A percentile compares a stretch with the other conserved stretches of the same genome.
These are phyloP conservation scores for Fringilla coelebs DNA, from an alignment of 2,797 vertebrate genomes.

Conservation along the genomic window DNA sequence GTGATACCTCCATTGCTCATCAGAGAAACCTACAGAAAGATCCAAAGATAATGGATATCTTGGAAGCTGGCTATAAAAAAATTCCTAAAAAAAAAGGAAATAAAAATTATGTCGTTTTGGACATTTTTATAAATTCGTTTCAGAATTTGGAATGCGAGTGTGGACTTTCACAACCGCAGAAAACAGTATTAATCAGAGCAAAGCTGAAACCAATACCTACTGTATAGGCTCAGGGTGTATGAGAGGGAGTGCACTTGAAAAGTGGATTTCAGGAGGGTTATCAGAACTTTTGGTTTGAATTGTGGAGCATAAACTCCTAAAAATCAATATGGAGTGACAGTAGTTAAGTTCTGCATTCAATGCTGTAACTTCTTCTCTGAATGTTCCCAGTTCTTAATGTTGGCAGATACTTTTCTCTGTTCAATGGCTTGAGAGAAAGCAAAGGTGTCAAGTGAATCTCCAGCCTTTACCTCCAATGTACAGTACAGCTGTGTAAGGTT, in stretches of 20 bases:
- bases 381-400: background rate
- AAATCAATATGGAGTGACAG: background rate
- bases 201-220: background rate
- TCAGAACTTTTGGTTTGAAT: background rate
- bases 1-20: background rate
- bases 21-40: constrained; percentile 21
- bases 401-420: background rate
- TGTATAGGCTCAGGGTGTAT: background rate
- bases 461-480: background rate
- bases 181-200: background rate
- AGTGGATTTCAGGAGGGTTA: background rate
- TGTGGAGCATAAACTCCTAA: background rate
- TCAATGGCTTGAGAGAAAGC: background rate
- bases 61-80: background rate
- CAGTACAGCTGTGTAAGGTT: background rate
- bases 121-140: background rate
- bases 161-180: background rate
- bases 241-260: background rate
- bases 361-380: background rate
- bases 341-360: background rate
- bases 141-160: background rate
- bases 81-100: background rate
- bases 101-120: background rate
- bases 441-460: background rate
- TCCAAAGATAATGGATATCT: background rate